Evolutionary conservation across 2,113 vertebrate species (phyloP).

Genomic region (Orthochromis malagaraziensis): DNA sequence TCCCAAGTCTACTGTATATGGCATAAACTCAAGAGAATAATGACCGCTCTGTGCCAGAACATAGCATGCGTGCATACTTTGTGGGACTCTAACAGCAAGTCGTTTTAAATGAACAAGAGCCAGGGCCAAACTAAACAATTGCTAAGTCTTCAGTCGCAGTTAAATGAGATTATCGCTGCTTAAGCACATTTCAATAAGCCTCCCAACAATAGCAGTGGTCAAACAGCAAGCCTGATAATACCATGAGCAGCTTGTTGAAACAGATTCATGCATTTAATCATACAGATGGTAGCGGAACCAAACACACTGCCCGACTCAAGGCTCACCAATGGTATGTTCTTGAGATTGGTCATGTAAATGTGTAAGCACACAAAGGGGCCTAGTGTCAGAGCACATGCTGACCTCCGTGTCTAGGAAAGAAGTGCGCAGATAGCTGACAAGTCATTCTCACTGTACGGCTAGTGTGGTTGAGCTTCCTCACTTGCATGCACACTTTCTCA

Average conservation of each 20-base stretch:
- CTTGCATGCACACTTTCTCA: neutral
- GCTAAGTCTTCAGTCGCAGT: neutral
- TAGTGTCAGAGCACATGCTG: neutral
- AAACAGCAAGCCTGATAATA: neutral
- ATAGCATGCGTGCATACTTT: neutral
- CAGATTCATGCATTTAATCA: neutral
- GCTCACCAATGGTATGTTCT: neutral
- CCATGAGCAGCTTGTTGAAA: neutral
- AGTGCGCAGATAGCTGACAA: neutral
- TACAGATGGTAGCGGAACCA: neutral
- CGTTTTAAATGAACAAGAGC: neutral
- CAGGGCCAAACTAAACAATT: neutral
- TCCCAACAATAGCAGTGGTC: neutral
- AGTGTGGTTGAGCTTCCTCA: constrained; percentile 7
- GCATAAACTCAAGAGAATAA: neutral
- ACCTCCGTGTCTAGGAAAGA: neutral
- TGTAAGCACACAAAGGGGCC: neutral
- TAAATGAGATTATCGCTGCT: neutral
- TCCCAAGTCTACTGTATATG: neutral
- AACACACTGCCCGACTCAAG: neutral
- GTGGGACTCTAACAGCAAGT: neutral
- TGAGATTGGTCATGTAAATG: neutral
- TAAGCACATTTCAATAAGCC: neutral
- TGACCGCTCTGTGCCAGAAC: neutral
- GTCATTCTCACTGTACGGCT: neutral